phyloP scores from a whole-genome alignment of 2,888 invertebrate genomes.

The Eumacrocentrus americanus region DNA sequence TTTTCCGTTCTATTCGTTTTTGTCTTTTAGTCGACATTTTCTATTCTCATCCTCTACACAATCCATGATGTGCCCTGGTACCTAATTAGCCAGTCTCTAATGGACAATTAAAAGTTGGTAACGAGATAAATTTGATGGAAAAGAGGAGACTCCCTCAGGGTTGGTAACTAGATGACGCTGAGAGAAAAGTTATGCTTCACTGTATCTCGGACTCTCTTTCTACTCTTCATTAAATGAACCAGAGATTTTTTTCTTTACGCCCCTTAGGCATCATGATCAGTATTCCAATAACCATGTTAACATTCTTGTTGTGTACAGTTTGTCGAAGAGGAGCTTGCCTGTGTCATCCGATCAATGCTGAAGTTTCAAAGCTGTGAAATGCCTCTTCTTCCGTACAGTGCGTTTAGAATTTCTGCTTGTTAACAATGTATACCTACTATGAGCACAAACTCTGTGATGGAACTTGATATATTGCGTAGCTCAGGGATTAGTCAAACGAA shows the following conservation, averaged over 20 bases:
- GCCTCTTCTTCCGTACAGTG: background rate
- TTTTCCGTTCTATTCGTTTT: background rate
- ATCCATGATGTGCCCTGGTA: constrained; percentile 21
- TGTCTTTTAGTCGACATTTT: constrained; percentile 6
- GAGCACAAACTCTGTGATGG: too few species aligned
- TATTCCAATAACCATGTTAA: background rate
- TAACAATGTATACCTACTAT: too few species aligned
- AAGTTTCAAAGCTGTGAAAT: background rate
- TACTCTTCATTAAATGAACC: constrained; percentile 10
- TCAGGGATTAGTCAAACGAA: background rate
- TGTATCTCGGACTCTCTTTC: constrained; percentile 6
- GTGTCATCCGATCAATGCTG: background rate
- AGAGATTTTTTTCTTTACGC: background rate
- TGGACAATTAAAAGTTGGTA: constrained; percentile 48
- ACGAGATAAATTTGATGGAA: constrained; percentile 48
- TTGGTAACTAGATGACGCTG: constrained; percentile 35
- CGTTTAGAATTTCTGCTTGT: too few species aligned
- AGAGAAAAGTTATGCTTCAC: constrained; percentile 32
- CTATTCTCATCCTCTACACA: constrained; percentile 1
- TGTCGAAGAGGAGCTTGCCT: too few species aligned
- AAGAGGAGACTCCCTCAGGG: constrained; percentile 31
- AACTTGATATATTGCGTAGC: background rate
- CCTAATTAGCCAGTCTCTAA: constrained; percentile 43
- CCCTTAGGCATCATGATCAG: background rate
- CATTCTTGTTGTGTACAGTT: background rate